Base-by-base conservation (phyloP, 2,113 vertebrate species). In the Pristiophorus japonicus region DNA sequence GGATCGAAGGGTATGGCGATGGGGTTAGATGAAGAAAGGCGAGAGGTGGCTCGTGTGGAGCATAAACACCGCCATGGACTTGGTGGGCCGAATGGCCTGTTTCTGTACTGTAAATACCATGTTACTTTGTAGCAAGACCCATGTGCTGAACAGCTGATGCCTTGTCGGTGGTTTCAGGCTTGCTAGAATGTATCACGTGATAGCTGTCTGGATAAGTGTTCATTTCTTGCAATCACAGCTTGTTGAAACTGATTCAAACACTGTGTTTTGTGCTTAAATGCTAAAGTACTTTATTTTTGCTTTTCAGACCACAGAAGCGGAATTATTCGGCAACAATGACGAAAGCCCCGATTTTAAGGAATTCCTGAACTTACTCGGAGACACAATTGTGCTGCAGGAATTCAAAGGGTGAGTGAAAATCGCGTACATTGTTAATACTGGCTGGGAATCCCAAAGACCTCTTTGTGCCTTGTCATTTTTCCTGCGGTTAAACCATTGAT, bases 381-480 rank as follows among this genome's bases (percentile, higher is more conserved):
- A 99, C 96, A 99, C 98, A 0, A 97, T 99, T 96, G 98, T 98
- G 0, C 98, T 99, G 34, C 98, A 99, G 97, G 98, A 99, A 97
- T 99, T 99, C 96, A 99, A 98, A 97, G 99, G 99, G 99, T 99
- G 96, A 97, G 97, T 96, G 96, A 96, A 87, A 95, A 96, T 47
- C 3, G 34, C 27, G 20, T 20, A 45, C 78, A 78, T 78, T 78
- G 34, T 78, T n/a, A 38, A 12, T n/a, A 4, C 11, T 20, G 38
- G 16, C 18, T 45, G 78, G 4, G 38, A 81, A 81, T 81, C 42
- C 73, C 12, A n/a, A 78, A 78, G 34, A n/a, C 73, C 73, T 81
- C 38, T 81, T 42, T 81, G 59, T 59, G 59, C 59, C 10, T 59
- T 59, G 59, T 59, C 5, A 8, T 59, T 59, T 59, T 59, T 59